Evolutionary conservation across 2,888 invertebrate species (phyloP).

Genomic region (Drosophila leonis): DNA sequence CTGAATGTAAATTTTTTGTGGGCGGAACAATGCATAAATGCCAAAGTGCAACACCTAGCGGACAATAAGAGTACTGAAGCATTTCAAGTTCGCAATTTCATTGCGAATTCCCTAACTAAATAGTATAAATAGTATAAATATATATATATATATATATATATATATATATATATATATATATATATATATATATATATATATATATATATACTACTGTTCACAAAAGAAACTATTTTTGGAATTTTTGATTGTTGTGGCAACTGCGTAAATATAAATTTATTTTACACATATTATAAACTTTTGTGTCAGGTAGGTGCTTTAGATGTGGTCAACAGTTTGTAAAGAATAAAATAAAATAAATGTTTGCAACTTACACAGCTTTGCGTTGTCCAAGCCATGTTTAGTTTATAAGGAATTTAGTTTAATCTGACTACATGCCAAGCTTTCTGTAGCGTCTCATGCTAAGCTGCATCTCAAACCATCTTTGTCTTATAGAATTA

Average conservation of each 20-base stretch:
- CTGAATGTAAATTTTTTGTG: constrained; percentile 47
- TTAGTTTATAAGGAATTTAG: neutral
- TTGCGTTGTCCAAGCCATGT: neutral
- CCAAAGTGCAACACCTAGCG: constrained; percentile 37
- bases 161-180: neutral
- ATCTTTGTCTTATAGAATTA: neutral
- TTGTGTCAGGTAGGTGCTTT: constrained; percentile 6
- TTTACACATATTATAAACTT: constrained; percentile 3
- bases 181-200: neutral
- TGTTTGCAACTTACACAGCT: neutral
- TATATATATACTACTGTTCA: neutral
- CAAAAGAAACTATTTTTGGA: constrained; percentile 30
- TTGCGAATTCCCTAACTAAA: constrained; percentile 18
- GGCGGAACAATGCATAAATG: constrained; percentile 44
- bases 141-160: neutral
- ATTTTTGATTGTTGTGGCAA: constrained; percentile 21
- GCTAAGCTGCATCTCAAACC: neutral
- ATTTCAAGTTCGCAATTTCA: constrained; percentile 23
- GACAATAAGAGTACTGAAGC: constrained; percentile 28
- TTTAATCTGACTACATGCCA: neutral
- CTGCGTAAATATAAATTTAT: constrained; percentile 8
- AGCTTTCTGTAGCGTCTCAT: constrained; percentile 1
- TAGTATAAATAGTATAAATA: neutral
- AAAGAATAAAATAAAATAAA: neutral
- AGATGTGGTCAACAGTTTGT: constrained; percentile 10